Evolutionary conservation across 1,140 invertebrate genomes (phyloP).

Genomic region (Palaemon carinicauda): DNA sequence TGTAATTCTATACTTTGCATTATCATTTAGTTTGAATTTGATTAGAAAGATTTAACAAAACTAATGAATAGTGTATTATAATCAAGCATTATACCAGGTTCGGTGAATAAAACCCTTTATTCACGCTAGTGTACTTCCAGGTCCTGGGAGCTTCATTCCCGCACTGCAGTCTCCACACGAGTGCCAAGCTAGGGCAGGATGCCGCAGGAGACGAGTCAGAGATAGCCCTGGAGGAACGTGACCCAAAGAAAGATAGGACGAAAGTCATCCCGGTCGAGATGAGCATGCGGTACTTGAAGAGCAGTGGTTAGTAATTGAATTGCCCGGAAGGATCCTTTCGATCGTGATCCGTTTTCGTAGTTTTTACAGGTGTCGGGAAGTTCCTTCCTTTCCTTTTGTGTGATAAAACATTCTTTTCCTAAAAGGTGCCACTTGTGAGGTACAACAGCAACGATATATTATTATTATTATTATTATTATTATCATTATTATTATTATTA

Average conservation of each 20-base stretch:
- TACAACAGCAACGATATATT: too few relatives aligned
- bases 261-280: constrained; percentile 80
- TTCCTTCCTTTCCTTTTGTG: constrained; percentile 19
- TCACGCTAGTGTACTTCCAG: too few relatives aligned
- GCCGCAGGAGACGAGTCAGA: constrained; percentile 48
- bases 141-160: too few relatives aligned
- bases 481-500: background rate
- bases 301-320: constrained; percentile 69
- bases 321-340: background rate
- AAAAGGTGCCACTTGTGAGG: too few relatives aligned
- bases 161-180: background rate
- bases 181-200: background rate
- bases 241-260: constrained; percentile 73
- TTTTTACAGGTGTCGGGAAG: background rate
- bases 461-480: too few relatives aligned
- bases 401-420: too few relatives aligned
- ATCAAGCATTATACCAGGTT: too few relatives aligned
- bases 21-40: too few relatives aligned
- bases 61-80: too few relatives aligned
- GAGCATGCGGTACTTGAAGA: constrained; percentile 85
- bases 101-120: too few relatives aligned
- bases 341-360: background rate
- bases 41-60: too few relatives aligned
- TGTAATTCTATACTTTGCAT: too few relatives aligned
- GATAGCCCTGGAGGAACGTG: constrained; percentile 58